phyloP scores from a whole-genome alignment of 2,888 invertebrate genomes.

The Horisme vitalbata region DNA sequence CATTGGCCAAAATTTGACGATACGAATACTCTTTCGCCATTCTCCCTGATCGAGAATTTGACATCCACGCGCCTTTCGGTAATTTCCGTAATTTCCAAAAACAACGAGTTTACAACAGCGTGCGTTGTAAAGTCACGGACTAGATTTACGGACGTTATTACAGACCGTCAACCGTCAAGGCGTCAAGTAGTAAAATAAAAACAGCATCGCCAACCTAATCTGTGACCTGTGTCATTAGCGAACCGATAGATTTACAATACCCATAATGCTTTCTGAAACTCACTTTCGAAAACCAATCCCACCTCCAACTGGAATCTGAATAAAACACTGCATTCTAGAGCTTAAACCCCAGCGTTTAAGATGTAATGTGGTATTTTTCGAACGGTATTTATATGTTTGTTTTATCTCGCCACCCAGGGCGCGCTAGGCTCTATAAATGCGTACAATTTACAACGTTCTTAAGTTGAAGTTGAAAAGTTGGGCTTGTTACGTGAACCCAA shows the following conservation, averaged over 20 bases:
- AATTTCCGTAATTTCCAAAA: not conserved
- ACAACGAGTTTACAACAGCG: constrained; percentile 1
- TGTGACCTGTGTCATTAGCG: constrained; percentile 65
- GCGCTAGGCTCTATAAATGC: constrained; percentile 70
- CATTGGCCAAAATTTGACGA: too few relatives aligned
- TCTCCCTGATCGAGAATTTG: too few relatives aligned
- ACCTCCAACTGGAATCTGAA: not conserved
- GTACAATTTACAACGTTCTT: constrained; percentile 73
- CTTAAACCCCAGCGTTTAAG: constrained; percentile 13
- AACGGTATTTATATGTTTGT: constrained; percentile 10
- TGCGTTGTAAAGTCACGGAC: constrained; percentile 11
- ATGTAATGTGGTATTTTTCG: constrained; percentile 10
- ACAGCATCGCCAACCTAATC: constrained; percentile 47
- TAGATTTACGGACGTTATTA: constrained; percentile 21
- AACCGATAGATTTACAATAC: constrained; percentile 71
- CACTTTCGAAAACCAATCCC: constrained; percentile 41
- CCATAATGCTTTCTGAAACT: constrained; percentile 72
- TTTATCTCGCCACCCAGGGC: constrained; percentile 65
- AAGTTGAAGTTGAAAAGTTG: constrained; percentile 73
- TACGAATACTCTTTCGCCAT: too few relatives aligned
- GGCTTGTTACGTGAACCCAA: constrained; percentile 56
- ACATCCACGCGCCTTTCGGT: constrained; percentile 3
- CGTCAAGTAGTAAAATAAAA: constrained; percentile 39
- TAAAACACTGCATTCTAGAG: constrained; percentile 2
- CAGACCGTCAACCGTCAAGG: constrained; percentile 19